A percentile compares a stretch with the other conserved stretches of the same genome.
Evolutionary conservation across 2,888 invertebrate genomes (phyloP).

Genomic region (Geophilus truncorum): DNA sequence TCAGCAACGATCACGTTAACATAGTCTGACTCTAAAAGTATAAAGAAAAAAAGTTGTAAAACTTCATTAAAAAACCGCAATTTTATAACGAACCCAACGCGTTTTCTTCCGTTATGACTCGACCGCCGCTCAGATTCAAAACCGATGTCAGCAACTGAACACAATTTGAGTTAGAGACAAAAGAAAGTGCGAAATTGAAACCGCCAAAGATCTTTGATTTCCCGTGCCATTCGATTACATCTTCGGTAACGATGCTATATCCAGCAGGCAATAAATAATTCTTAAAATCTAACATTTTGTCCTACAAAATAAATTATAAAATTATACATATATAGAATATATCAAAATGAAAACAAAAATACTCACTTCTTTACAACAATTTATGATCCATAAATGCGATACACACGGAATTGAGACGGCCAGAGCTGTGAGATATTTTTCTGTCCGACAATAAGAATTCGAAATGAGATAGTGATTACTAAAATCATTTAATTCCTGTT

Average conservation of each 20-base stretch:
- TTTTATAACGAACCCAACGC: neutral
- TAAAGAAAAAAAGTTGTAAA: neutral
- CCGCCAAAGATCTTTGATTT: neutral
- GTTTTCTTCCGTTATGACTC: neutral
- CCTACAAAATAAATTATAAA: neutral
- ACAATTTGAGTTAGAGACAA: neutral
- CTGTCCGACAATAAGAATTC: slow-evolving; percentile 65
- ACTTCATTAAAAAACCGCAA: neutral
- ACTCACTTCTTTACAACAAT: slow-evolving; percentile 53
- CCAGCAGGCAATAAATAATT: slow-evolving; percentile 60
- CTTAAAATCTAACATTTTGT: slow-evolving; percentile 42
- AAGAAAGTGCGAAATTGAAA: neutral
- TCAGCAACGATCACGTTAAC: slow-evolving; percentile 56
- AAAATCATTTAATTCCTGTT: too few species aligned
- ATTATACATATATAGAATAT: too few species aligned
- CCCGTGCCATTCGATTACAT: slow-evolving; percentile 44
- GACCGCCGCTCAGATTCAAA: neutral
- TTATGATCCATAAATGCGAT: slow-evolving; percentile 66
- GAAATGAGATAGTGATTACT: slow-evolving; percentile 58
- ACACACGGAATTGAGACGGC: slow-evolving; percentile 62
- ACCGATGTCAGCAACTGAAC: neutral
- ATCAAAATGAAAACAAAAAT: neutral
- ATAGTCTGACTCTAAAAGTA: neutral
- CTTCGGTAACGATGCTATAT: slow-evolving; percentile 40
- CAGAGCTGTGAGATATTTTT: slow-evolving; percentile 67